Evolutionary conservation across 2,113 vertebrate genomes (phyloP).

Genomic region (Cheilinus undulatus): DNA sequence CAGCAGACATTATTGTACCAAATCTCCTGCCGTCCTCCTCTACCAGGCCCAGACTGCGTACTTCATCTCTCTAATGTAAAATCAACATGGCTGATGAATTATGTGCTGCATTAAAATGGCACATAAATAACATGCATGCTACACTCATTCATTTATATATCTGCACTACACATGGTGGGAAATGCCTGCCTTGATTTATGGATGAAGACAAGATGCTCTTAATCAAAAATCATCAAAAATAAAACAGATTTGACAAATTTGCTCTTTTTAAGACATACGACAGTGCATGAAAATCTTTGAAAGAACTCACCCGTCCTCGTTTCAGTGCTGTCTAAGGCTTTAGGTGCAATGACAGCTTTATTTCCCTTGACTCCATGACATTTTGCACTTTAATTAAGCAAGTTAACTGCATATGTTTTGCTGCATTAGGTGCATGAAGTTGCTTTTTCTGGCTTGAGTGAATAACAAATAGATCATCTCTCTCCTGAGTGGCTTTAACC

Average conservation of each 20-base stretch:
- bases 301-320: neutral
- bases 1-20: too few relatives aligned
- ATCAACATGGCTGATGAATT: constrained; percentile 55
- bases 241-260: neutral
- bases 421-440: neutral
- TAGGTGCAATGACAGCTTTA: constrained; percentile 2
- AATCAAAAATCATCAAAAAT: constrained; percentile 24
- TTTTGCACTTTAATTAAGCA: constrained; percentile 49
- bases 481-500: constrained; percentile 51
- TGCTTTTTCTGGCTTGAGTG: constrained; percentile 41
- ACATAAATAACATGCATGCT: constrained; percentile 57
- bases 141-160: constrained; percentile 1
- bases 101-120: constrained; percentile 51
- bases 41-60: neutral
- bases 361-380: constrained; percentile 27
- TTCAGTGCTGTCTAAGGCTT: neutral
- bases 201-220: constrained; percentile 8
- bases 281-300: neutral
- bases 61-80: constrained; percentile 25
- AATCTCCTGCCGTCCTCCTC: too few relatives aligned
- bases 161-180: neutral
- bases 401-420: constrained; percentile 43
- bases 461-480: constrained; percentile 59
- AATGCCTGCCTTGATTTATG: constrained; percentile 20
- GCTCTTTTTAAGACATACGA: neutral